Evolutionary conservation across 2,113 vertebrate species (phyloP).

Genomic region (Ctenomys sociabilis): DNA sequence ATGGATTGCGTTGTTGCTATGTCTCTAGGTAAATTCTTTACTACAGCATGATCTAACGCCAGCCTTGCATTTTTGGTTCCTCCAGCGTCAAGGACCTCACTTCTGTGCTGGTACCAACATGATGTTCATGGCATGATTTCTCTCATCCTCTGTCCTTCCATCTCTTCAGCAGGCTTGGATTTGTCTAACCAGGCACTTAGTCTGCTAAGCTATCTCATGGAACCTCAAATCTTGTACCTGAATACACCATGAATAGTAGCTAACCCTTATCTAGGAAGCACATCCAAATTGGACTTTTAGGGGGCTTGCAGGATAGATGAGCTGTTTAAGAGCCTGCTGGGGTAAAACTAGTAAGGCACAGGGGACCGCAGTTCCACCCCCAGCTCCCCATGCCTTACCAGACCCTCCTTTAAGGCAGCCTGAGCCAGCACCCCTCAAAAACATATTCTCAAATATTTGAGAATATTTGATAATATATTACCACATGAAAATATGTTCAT

Average conservation of each 20-base stretch:
- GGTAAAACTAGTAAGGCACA: no score
- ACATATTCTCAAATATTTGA: no score
- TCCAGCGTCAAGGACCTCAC: background rate
- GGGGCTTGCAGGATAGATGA: no score
- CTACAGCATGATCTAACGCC: background rate
- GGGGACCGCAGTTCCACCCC: no score
- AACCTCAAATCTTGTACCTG: background rate
- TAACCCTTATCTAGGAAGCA: no score
- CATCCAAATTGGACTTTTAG: background rate
- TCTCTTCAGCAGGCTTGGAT: background rate
- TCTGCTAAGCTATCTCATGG: no score
- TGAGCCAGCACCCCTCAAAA: no score
- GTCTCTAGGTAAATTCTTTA: background rate
- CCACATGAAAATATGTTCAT: background rate
- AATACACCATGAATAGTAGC: background rate
- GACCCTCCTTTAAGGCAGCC: no score
- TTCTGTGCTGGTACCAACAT: background rate
- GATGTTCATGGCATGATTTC: no score
- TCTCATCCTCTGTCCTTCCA: background rate
- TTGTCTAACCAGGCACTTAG: no score
- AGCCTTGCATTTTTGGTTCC: background rate
- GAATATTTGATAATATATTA: background rate
- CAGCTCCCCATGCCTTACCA: no score
- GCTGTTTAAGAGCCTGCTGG: no score
- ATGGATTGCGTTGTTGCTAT: background rate